Conservation (phyloP, 2,797 vertebrate genomes). For the Anguilla megastoma region DNA sequence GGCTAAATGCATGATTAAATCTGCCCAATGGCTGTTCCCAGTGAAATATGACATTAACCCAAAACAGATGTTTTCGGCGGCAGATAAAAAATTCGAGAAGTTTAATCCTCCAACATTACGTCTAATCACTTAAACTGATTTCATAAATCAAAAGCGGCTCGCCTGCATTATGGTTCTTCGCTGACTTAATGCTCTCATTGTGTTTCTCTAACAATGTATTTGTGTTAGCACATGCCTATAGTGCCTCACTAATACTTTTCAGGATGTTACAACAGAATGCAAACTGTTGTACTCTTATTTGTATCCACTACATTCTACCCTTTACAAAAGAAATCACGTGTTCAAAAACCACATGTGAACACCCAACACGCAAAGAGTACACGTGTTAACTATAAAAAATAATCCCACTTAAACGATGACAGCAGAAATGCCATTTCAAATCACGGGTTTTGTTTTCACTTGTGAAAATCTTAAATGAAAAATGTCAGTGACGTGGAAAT, state of each 20-base stretch:
- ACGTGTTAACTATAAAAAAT: too few relatives aligned
- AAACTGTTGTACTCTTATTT: not conserved
- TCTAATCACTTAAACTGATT: slow-evolving; percentile 18
- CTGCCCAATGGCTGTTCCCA: slow-evolving; percentile 16
- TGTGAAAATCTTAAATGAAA: too few relatives aligned
- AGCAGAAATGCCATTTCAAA: too few relatives aligned
- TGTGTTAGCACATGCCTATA: not conserved
- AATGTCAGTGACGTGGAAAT: too few relatives aligned
- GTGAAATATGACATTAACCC: slow-evolving; percentile 21
- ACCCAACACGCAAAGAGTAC: too few relatives aligned
- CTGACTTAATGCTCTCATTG: not conserved
- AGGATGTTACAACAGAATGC: not conserved
- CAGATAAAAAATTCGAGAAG: not conserved
- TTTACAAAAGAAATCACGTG: too few relatives aligned
- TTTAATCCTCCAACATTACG: slow-evolving; percentile 4
- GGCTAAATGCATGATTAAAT: slow-evolving; percentile 16
- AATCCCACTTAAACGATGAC: too few relatives aligned
- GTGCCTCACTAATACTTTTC: not conserved
- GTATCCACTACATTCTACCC: too few relatives aligned
- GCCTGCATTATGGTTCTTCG: not conserved
- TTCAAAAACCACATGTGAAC: too few relatives aligned
- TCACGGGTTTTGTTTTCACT: too few relatives aligned
- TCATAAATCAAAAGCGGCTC: not conserved
- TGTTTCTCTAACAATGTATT: not conserved
- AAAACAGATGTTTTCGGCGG: slow-evolving; percentile 2